Evolutionary conservation across 2,113 vertebrate species (phyloP).

Genomic region (Spea bombifrons): DNA sequence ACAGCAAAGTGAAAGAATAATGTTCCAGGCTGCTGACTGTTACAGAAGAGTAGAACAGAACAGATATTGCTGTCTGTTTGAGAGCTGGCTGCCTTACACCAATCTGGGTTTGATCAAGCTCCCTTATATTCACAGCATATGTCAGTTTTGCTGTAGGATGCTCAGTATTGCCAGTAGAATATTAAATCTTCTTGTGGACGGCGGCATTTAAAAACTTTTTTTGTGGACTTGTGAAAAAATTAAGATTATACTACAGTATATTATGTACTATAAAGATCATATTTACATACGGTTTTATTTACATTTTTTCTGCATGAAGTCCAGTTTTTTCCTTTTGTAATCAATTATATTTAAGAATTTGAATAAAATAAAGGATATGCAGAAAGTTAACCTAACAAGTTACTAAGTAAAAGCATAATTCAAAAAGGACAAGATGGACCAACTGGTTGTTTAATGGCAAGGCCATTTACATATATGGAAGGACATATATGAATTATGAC

Average conservation of each 20-base stretch:
- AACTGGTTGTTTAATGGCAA: no score
- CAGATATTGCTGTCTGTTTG: not conserved
- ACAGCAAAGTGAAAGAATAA: constrained; percentile 7
- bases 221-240: not conserved
- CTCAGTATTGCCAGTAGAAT: constrained; percentile 11
- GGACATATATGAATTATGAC: no score
- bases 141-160: constrained; percentile 7
- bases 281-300: no score
- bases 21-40: constrained; percentile 31
- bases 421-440: no score
- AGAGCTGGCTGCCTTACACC: not conserved
- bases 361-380: no score
- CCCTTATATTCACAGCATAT: constrained; percentile 18
- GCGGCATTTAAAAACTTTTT: not conserved
- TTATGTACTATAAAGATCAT: not conserved
- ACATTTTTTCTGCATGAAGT: no score
- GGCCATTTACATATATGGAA: no score
- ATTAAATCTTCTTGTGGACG: not conserved
- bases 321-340: no score
- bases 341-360: no score
- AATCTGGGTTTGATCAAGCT: constrained; percentile 39
- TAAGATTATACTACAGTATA: not conserved
- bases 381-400: no score
- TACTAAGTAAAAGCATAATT: no score
- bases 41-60: constrained; percentile 16